Percentiles rank a stretch among this genome's conserved stretches.
Conservation (phyloP, 2,888 invertebrate species). For the Lepidocyrtoides sp. region DNA sequence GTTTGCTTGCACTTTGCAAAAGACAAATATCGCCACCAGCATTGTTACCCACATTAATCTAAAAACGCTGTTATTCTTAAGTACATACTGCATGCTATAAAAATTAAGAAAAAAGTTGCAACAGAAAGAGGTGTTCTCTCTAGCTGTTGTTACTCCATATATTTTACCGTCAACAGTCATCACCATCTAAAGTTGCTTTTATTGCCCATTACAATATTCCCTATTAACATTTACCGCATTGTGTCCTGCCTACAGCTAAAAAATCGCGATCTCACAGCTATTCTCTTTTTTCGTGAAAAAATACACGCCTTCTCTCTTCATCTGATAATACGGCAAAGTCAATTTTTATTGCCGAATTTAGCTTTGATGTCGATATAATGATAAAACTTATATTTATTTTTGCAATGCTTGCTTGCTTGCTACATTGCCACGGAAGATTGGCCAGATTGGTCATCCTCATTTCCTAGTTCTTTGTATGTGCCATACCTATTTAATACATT, state of each 20-base stretch:
- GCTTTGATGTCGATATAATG: neutral
- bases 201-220: neutral
- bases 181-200: neutral
- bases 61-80: constrained; percentile 4
- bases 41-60: neutral
- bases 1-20: neutral
- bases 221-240: neutral
- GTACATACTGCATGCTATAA: neutral
- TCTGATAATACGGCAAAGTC: neutral
- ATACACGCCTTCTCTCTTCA: neutral
- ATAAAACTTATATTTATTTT: neutral
- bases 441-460: constrained; percentile 69
- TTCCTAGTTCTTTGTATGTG: constrained; percentile 54
- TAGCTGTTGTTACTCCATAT: constrained; percentile 11
- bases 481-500: neutral
- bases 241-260: neutral
- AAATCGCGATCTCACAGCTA: no score
- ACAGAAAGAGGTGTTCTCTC: neutral
- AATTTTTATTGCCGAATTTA: constrained; percentile 9
- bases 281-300: neutral
- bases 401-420: neutral
- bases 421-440: constrained; percentile 65
- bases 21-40: constrained; percentile 5
- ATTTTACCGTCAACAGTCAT: constrained; percentile 10
- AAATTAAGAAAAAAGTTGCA: neutral